Evolutionary conservation across 1,140 invertebrate genomes (phyloP).

Genomic region (Hycleus cichorii): DNA sequence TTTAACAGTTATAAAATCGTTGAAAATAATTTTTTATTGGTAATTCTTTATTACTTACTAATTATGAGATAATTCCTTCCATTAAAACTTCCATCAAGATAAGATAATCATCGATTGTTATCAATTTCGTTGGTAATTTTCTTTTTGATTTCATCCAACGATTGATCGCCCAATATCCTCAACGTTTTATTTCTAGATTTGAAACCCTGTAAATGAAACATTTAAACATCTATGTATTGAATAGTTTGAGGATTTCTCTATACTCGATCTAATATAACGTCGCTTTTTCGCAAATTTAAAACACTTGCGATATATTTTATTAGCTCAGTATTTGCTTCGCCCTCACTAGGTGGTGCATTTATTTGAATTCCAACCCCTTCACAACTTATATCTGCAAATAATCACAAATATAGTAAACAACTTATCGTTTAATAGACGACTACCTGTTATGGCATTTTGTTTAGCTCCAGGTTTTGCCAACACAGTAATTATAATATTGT

Average conservation of each 20-base stretch:
- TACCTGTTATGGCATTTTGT: slow-evolving; percentile 62
- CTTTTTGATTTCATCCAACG: slow-evolving; percentile 37
- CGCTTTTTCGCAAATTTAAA: slow-evolving; percentile 56
- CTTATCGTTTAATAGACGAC: too few relatives aligned
- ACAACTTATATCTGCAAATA: too few relatives aligned
- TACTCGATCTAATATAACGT: slow-evolving; percentile 57
- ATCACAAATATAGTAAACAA: too few relatives aligned
- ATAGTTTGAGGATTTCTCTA: not conserved
- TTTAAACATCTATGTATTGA: not conserved
- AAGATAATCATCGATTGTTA: not conserved
- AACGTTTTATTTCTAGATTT: slow-evolving; percentile 46
- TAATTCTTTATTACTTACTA: too few relatives aligned
- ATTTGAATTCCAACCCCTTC: slow-evolving; percentile 52
- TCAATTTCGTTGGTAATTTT: slow-evolving; percentile 40
- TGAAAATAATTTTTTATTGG: too few relatives aligned
- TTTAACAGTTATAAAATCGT: too few relatives aligned
- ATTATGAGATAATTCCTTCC: too few relatives aligned
- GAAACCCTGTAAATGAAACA: slow-evolving; percentile 39
- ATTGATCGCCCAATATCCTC: slow-evolving; percentile 37
- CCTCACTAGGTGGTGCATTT: slow-evolving; percentile 63
- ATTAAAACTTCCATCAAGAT: too few relatives aligned
- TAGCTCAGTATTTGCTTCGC: slow-evolving; percentile 66
- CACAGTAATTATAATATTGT: slow-evolving; percentile 58
- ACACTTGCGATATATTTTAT: slow-evolving; percentile 59
- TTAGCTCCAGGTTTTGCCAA: slow-evolving; percentile 72